These are phyloP conservation scores for Montipora sp. DNA, from an alignment of 64 coral and sea anemone genomes.

Conservation along the genomic window DNA sequence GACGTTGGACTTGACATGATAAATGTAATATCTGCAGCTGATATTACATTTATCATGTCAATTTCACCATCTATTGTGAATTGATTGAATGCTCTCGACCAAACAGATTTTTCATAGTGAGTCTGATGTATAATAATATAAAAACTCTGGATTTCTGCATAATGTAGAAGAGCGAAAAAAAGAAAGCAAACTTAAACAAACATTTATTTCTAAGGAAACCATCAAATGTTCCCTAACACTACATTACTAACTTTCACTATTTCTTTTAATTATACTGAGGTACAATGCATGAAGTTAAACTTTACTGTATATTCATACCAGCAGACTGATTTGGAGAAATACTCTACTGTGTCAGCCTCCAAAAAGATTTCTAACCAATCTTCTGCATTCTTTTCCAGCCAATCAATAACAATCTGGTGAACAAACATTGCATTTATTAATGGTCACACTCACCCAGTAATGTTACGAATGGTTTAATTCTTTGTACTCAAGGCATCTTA, in stretches of 20 bases:
- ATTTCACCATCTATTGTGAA: no score
- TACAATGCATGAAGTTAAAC: background rate
- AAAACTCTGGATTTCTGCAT: background rate
- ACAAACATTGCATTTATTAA: background rate
- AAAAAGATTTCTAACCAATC: conserved; percentile 83
- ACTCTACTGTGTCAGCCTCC: conserved; percentile 93
- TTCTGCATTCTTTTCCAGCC: conserved; percentile 98
- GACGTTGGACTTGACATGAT: no score
- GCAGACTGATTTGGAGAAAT: conserved; percentile 88
- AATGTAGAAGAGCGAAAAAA: background rate
- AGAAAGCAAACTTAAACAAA: background rate
- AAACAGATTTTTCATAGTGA: background rate
- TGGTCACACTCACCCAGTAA: background rate
- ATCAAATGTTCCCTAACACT: no score
- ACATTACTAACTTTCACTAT: no score
- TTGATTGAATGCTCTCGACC: no score
- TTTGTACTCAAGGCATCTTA: no score
- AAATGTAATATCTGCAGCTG: no score
- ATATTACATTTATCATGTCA: no score
- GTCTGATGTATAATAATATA: background rate
- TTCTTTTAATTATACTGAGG: no score
- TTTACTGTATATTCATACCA: conserved; percentile 63
- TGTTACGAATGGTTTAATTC: background rate
- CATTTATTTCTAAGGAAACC: no score
- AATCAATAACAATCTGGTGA: conserved; percentile 94